phyloP scores from a whole-genome alignment of 2,113 vertebrate species.

The Colistium nudipinnis region DNA sequence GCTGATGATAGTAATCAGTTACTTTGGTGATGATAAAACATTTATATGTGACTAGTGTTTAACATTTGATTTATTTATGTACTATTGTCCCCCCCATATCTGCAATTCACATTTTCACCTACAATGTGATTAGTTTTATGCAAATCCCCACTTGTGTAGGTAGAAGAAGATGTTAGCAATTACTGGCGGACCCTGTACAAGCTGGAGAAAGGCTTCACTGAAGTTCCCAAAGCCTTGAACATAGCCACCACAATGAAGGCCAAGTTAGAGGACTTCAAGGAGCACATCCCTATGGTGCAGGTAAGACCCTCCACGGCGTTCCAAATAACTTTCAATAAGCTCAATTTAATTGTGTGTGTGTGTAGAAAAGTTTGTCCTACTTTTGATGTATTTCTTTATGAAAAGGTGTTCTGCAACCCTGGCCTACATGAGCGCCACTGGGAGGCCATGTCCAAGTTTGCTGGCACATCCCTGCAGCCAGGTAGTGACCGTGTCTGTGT shows the following conservation, averaged over 20 bases:
- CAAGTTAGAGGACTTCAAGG: slow-evolving; percentile 86
- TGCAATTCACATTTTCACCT: background rate
- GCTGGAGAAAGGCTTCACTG: slow-evolving; percentile 83
- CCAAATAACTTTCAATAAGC: background rate
- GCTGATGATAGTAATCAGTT: too few relatives aligned
- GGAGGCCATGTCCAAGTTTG: slow-evolving; percentile 84
- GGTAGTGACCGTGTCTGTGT: slow-evolving; percentile 77
- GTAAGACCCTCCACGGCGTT: slow-evolving; percentile 51
- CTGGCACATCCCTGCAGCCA: slow-evolving; percentile 78
- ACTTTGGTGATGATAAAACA: too few relatives aligned
- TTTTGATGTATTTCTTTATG: background rate
- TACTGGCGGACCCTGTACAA: slow-evolving; percentile 86
- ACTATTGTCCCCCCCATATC: background rate
- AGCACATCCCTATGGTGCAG: slow-evolving; percentile 85
- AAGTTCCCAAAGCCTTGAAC: slow-evolving; percentile 81
- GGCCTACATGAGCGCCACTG: slow-evolving; percentile 87
- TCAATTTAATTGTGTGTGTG: too few relatives aligned
- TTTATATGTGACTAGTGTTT: background rate
- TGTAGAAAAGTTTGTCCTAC: background rate
- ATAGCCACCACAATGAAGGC: slow-evolving; percentile 80
- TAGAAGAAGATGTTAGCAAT: slow-evolving; percentile 83
- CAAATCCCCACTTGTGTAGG: slow-evolving; percentile 42
- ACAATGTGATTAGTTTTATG: background rate
- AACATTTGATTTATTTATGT: background rate
- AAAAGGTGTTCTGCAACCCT: slow-evolving; percentile 87